Conservation (phyloP, 1,140 invertebrate genomes). For the Cydia fagiglandana region DNA sequence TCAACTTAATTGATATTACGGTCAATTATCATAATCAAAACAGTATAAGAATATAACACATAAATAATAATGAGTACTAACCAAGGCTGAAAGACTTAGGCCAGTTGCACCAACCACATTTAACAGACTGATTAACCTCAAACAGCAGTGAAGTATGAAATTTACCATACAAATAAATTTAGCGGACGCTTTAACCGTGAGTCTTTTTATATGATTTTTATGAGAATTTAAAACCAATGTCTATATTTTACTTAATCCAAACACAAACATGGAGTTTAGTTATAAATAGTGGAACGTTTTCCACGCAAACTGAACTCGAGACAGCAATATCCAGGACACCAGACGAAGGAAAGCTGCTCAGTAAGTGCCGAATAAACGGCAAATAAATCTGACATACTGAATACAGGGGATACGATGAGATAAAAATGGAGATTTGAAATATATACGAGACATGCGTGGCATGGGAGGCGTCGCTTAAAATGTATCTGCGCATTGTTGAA, state of each 20-base stretch:
- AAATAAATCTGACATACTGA: conserved; percentile 49
- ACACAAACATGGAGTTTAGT: too few species aligned
- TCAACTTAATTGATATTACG: conserved; percentile 36
- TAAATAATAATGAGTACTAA: too few species aligned
- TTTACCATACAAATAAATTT: too few species aligned
- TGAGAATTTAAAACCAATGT: too few species aligned
- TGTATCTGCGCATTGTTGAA: conserved; percentile 72
- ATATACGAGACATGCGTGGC: conserved; percentile 58
- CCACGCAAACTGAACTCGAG: not conserved
- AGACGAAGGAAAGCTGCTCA: conserved; percentile 34
- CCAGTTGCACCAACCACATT: too few species aligned
- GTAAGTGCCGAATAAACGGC: conserved; percentile 39
- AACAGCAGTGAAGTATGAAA: too few species aligned
- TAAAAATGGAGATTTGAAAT: conserved; percentile 66
- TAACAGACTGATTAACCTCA: too few species aligned
- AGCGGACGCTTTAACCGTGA: too few species aligned
- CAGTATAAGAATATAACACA: not conserved
- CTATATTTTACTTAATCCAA: too few species aligned
- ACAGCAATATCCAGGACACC: conserved; percentile 29
- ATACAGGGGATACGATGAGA: conserved; percentile 47
- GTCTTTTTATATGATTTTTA: too few species aligned
- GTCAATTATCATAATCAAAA: not conserved
- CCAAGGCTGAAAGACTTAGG: too few species aligned
- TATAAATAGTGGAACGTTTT: too few species aligned
- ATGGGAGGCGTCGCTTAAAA: conserved; percentile 62